Evolutionary conservation across 1,140 invertebrate genomes (phyloP), one percentile per base, ranked within the genome.

Genomic region (Neotoxoptera formosana): DNA sequence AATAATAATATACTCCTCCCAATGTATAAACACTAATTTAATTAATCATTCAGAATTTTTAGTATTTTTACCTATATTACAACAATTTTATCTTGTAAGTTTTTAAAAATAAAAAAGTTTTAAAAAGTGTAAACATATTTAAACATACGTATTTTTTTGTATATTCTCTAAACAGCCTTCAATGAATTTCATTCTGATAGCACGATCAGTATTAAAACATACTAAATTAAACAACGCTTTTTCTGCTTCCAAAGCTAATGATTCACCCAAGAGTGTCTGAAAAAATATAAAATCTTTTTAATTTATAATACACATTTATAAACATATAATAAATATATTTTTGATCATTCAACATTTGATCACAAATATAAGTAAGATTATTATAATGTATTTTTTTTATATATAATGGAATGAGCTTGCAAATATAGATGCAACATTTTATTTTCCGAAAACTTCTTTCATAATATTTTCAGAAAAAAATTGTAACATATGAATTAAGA

Each of bases 151-250:
- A 95, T 99, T 98, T 93, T 97, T 97, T 25, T 98, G 97, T 83
- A 99, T 95, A 95, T 99, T 99, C 94, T 98, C 97, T 51, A 99
- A 95, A 95, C 98, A 99, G 1, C 98, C 98, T 95, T 99, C 98
- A 94, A 99, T 99, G 94, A 99, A 99, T 95, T 99, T 99, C 95
- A 98, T 98, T 56, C 98, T 96, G 91, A 99, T 98, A 87, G 97
- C 96, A 94, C 97, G 97, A 94, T 98, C 98, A 60, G 98, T 98
- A 94, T 97, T 98, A 94, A 97, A 99, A 95, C 98, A 99, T 2
- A 99, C 96, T 6, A 99, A 95, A 94, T 98, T 98, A 94, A 97
- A 98, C 0, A 99, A 95, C 2, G 97, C 98, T 95, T 99, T 99
- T 95, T 99, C 98, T 20, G 98, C 98, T 95, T 99, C 98, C 9